Conservation (phyloP, 2,888 invertebrate species). For the Sussaba pulchella region DNA sequence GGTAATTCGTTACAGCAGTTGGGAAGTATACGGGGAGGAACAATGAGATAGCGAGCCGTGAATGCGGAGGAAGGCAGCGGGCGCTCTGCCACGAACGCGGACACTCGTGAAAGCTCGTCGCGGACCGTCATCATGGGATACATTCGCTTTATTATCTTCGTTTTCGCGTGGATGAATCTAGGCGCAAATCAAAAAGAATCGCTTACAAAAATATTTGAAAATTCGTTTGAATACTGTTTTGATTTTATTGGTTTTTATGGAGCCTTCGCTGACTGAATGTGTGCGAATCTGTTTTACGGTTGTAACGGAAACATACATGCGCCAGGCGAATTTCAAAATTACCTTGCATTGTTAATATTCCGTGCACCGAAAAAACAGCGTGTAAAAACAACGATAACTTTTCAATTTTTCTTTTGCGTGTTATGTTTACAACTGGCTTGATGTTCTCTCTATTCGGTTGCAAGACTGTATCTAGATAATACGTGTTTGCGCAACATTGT, state of each 20-base stretch:
- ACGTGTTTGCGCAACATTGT: conserved; percentile 5
- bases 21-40: conserved; percentile 16
- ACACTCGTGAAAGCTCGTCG: background rate
- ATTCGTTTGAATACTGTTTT: no score
- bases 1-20: conserved; percentile 55
- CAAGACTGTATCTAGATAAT: conserved; percentile 38
- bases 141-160: no score
- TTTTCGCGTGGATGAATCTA: background rate
- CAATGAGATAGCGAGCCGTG: conserved; percentile 5
- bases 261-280: no score
- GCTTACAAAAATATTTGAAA: no score
- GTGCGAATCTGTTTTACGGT: no score
- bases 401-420: conserved; percentile 61
- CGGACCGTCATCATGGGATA: background rate
- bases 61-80: background rate
- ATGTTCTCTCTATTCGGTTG: conserved; percentile 48
- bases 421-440: conserved; percentile 49
- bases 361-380: background rate
- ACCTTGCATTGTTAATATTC: conserved; percentile 22
- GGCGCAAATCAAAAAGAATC: background rate
- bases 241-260: no score
- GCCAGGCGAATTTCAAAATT: no score
- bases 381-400: conserved; percentile 33
- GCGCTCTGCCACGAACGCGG: background rate
- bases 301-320: no score